Base-by-base conservation (phyloP, 2,888 invertebrate genomes). In the Meteorus colon region DNA sequence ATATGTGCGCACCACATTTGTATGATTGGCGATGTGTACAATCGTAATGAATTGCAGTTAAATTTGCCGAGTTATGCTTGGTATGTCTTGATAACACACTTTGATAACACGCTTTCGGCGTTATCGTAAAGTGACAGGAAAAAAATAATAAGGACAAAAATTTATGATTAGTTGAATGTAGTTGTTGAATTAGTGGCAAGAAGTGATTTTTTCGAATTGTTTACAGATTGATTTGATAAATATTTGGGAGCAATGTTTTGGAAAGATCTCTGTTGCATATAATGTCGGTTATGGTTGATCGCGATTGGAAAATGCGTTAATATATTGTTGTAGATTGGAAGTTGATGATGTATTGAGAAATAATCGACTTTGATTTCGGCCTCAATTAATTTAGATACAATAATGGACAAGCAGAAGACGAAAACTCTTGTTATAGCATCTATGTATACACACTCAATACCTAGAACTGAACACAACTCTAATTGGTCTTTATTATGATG, bases 401-500 rank as follows among this genome's bases (percentile, higher is more conserved):
- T 29, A 60, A 55, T 16, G 51, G 24, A 70, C 48, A 71, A 19
- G 10, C n/a, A 24, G 8, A 62, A 4, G 31, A 34, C 45, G n/a
- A 31, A 8, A 59, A 77, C 60, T 74, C 76, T 79, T 69, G 31
- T 74, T 76, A 65, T 62, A 73, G 76, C 76, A 72, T 68, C 73
- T 19, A 76, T 67, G 71, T 78, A 78, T 78, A 81, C 78, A 77
- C 78, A 76, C 73, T 74, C 29, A 8, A 34, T 37, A 74, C 29
- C 60, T 79, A 81, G 79, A 41, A 81, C 78, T 81, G 81, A 81
- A 74, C 78, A 75, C 77, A 41, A 79, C 73, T 78, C 71, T 75
- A 80, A 81, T 79, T 78, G 80, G 79, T 79, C 78, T 79, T 78
- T 34, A 8, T 34, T 72, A 77, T 75, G 74, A 78, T 75, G 78